Evolutionary conservation across 2,797 vertebrate genomes (phyloP), one percentile per base, ranked within the genome.

Genomic region (Chrysolophus pictus): DNA sequence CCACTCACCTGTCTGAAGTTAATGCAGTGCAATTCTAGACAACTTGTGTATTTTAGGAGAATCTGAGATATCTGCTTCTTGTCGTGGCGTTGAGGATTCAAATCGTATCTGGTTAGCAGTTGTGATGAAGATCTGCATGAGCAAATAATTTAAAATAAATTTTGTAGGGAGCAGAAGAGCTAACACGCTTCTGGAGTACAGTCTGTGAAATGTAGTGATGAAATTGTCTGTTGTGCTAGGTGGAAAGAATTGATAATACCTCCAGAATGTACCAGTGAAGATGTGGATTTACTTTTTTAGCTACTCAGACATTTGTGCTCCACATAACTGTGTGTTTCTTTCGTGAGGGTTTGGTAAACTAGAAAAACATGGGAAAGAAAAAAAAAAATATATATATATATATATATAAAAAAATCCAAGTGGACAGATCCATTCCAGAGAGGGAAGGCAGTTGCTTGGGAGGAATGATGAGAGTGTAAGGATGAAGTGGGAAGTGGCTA

Each of bases 1-100:
- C 58, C 7, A 26, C 35, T 68, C 26, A 33, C 14, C 35, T 87
- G 82, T n/a, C 22, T 72, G 49, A 72, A 64, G 16, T 78, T 81
- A 5, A 3, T 46, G 5, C 4, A 1, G 11, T 78, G 23, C n/a
- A 29, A 58, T 63, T 33, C 0, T 1, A 35, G 29, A 33, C 4
- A 63, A 2, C 8, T 67, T 10, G 29, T 10, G 12, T 39, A 5
- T 3, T 89, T 44, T 16, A 56, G 49, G 41, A 63, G n/a, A 5
- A 56, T 11, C 35, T 46, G 29, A 47, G 47, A 11, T 4, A 47
- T 12, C 2, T 18, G 10, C 11, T 64, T 13, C 49, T 44, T 35
- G 3, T 42, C 15, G 42, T 23, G 15, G 19, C 60, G 29, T 0
- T 82, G 33, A 22, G 15, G 23, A 11, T 85, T 58, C 10, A 14